Evolutionary conservation across 2,113 vertebrate species (phyloP).

Genomic region (Atlantisia rogersi): DNA sequence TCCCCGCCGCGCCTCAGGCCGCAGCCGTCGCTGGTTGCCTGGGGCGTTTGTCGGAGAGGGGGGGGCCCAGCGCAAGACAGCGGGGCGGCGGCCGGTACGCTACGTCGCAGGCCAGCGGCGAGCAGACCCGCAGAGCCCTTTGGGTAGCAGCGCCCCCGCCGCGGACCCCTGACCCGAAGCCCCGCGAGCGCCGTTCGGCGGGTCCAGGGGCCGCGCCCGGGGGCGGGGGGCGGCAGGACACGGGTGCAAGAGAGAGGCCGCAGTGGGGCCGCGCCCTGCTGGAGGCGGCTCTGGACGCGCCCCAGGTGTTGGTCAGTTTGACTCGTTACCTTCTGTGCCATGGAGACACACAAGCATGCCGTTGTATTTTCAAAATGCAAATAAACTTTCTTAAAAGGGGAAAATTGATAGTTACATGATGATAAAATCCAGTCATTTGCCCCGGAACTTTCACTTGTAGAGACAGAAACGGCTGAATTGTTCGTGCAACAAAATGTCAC

Average conservation of each 20-base stretch:
- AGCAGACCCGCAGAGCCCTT: not conserved
- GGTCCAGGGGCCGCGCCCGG: too few relatives aligned
- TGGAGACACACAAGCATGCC: not conserved
- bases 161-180: not conserved
- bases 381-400: not conserved
- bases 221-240: too few relatives aligned
- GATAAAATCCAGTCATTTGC: not conserved
- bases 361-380: not conserved
- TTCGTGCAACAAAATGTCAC: not conserved
- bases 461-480: too few relatives aligned
- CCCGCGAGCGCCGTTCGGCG: too few relatives aligned
- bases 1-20: not conserved
- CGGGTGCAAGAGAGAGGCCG: accelerated
- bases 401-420: not conserved
- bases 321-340: not conserved
- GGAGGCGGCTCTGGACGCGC: too few relatives aligned
- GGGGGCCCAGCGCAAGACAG: too few relatives aligned
- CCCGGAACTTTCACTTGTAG: not conserved
- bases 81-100: not conserved
- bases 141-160: not conserved
- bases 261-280: accelerated
- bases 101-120: not conserved
- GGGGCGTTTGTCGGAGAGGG: too few relatives aligned
- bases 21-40: too few relatives aligned
- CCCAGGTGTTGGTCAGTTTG: too few relatives aligned